Percentiles rank a stretch among this genome's conserved stretches.
Evolutionary conservation across 2,797 vertebrate genomes (phyloP).

Genomic region (Pseudochirops cupreus): DNA sequence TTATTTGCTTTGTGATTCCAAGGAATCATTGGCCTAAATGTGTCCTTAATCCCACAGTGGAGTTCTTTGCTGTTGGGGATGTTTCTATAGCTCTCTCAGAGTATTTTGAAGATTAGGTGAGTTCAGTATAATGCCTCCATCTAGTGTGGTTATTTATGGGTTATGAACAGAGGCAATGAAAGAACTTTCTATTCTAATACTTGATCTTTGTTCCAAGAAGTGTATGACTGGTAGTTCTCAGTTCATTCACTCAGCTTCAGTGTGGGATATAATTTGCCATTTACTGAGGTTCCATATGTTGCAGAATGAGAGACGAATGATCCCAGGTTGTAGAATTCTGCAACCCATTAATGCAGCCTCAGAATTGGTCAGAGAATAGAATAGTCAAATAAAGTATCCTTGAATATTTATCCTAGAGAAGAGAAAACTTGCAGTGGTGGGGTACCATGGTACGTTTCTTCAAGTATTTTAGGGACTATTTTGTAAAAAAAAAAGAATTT

Average conservation of each 20-base stretch:
- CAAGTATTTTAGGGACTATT: not conserved
- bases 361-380: not conserved
- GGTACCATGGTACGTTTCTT: not conserved
- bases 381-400: not conserved
- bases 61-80: slow-evolving; percentile 32
- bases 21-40: slow-evolving; percentile 2
- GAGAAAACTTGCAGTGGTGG: not conserved
- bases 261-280: slow-evolving; percentile 1
- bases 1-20: not conserved
- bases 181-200: slow-evolving; percentile 36
- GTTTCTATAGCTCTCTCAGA: slow-evolving; percentile 50
- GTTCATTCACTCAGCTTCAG: slow-evolving; percentile 10
- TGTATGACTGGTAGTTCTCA: slow-evolving; percentile 27
- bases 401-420: not conserved
- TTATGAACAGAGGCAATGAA: slow-evolving; percentile 59
- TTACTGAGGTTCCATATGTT: slow-evolving; percentile 34
- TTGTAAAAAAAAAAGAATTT: not conserved
- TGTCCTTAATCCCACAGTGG: slow-evolving; percentile 24
- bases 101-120: slow-evolving; percentile 43
- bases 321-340: not conserved
- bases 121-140: not conserved
- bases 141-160: slow-evolving; percentile 15
- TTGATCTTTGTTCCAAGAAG: slow-evolving; percentile 36
- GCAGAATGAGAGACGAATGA: slow-evolving; percentile 35
- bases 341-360: not conserved